Evolutionary conservation across 2,797 vertebrate species (phyloP), one percentile per base, ranked within the genome.

Genomic region (Aotus griseimembra): DNA sequence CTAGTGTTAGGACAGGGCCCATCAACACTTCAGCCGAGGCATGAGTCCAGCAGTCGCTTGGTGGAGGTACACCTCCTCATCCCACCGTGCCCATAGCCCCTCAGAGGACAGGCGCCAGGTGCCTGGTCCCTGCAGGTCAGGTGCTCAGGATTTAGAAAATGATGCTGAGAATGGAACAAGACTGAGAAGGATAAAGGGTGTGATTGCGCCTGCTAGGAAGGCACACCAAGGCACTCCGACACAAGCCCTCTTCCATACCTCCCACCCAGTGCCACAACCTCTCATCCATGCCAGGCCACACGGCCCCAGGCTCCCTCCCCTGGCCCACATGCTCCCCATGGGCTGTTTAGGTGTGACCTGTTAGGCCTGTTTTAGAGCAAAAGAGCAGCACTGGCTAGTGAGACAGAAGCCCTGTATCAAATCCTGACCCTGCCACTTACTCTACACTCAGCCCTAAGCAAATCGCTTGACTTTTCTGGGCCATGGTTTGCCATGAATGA

Each of bases 141-240:
- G 12, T 6, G 41, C 13, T 81, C 50, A 26, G 72, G 36, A 10
- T 67, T 12, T 39, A 22, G 50, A 22, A 28, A 17, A 41, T 3
- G 20, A 46, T 0, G 5, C 44, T 5, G 20, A 64, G 46, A 17
- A 79, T 4, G 36, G 77, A 26, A 9, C 13, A 26, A 20, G 57
- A 33, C 30, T 12, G 41, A 50, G 26, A 46, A 70, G 39, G 39
- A 36, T 9, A 0, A 17, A 33, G 67, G 1, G 0, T 22, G n/a
- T 44, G 58, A 57, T 7, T 5, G 22, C 0, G 9, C 48, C 88
- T n/a, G 6, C 44, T 11, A 44, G n/a, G 28, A 46, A 3, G 33
- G 30, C 30, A 48, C 46, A 57, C 3, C 20, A 14, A 6, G 50
- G 9, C 2, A 0, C 14, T 26, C 73, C 4, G 6, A 79, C n/a